Conservation (phyloP, 2,888 invertebrate species). For the Lithophane semibrunnea region DNA sequence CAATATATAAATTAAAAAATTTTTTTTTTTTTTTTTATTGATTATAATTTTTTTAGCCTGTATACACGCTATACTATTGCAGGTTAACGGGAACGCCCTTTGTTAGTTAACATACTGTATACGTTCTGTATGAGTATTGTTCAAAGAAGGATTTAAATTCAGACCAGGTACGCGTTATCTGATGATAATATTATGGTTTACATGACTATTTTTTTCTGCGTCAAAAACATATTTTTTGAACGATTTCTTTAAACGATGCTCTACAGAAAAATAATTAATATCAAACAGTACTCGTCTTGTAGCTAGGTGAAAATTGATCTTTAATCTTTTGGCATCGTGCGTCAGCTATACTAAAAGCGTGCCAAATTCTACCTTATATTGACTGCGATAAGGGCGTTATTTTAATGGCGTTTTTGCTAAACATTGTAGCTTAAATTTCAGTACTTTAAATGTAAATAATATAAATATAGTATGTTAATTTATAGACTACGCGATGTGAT, state of each 20-base stretch:
- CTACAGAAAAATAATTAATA: slow-evolving; percentile 7
- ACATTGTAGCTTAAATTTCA: slow-evolving; percentile 52
- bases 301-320: slow-evolving; percentile 40
- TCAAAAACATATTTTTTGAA: background rate
- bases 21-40: too few relatives aligned
- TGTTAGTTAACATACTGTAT: too few relatives aligned
- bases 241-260: slow-evolving; percentile 44
- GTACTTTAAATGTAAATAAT: slow-evolving; percentile 55
- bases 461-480: slow-evolving; percentile 40
- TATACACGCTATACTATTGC: too few relatives aligned
- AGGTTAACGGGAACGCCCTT: too few relatives aligned
- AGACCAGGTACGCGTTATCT: background rate
- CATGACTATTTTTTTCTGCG: background rate
- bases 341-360: slow-evolving; percentile 54
- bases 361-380: slow-evolving; percentile 59
- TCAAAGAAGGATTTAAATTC: slow-evolving; percentile 24
- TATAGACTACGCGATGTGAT: slow-evolving; percentile 53
- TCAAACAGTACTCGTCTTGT: slow-evolving; percentile 25
- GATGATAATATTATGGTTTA: background rate
- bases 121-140: slow-evolving; percentile 45
- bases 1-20: too few relatives aligned
- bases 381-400: slow-evolving; percentile 32
- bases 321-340: slow-evolving; percentile 30
- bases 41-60: too few relatives aligned
- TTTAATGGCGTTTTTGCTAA: slow-evolving; percentile 46